These are phyloP conservation scores for Spinibarbus caldwelli DNA, from an alignment of 2,797 vertebrate genomes.

Conservation along the genomic window DNA sequence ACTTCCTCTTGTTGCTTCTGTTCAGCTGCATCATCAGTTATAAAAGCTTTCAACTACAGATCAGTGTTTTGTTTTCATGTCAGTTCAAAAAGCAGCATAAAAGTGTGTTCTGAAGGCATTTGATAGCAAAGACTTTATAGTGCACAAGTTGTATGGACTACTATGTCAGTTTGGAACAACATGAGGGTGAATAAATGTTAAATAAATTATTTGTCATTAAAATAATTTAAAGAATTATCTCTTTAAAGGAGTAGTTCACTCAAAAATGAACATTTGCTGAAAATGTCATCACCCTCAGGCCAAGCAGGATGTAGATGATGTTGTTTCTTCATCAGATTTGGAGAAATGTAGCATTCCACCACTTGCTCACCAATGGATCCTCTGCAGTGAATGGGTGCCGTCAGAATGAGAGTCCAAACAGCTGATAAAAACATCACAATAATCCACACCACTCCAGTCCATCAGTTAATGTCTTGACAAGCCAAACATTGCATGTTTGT, in stretches of 20 bases:
- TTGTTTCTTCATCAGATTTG: not conserved
- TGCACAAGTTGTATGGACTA: not conserved
- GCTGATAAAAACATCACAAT: not conserved
- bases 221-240: too few species aligned
- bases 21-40: conserved; percentile 7
- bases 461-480: not conserved
- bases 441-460: not conserved
- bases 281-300: not conserved
- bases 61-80: not conserved
- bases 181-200: not conserved
- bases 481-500: not conserved
- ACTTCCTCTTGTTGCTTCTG: conserved; percentile 12
- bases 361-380: not conserved
- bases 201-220: too few species aligned
- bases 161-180: not conserved
- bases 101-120: not conserved
- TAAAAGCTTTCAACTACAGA: not conserved
- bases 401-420: not conserved
- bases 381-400: not conserved
- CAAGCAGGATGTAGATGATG: not conserved
- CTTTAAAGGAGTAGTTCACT: not conserved
- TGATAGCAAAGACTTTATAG: not conserved
- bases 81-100: not conserved
- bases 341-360: not conserved
- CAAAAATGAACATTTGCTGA: not conserved